These are phyloP conservation scores for Zaprionus ghesquierei DNA, from an alignment of 1,140 invertebrate genomes.

Conservation along the genomic window DNA sequence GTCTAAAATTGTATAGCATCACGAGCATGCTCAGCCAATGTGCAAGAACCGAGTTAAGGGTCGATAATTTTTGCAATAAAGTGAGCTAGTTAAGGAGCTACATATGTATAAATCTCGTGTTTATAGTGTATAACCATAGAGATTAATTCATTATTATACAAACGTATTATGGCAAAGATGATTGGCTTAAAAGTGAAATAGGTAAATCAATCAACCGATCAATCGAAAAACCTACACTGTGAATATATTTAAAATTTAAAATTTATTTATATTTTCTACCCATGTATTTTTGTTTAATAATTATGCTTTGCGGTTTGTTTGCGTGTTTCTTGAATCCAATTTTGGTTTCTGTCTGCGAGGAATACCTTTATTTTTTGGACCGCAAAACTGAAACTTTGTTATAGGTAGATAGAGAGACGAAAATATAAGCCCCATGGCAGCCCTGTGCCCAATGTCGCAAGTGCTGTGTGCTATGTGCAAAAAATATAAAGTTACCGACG, in stretches of 20 bases:
- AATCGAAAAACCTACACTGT: background rate
- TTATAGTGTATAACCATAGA: no score
- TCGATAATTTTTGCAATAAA: background rate
- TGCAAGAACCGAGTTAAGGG: background rate
- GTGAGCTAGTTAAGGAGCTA: background rate
- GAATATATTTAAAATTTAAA: background rate
- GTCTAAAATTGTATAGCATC: background rate
- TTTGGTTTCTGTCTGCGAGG: background rate
- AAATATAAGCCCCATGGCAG: conserved; percentile 18
- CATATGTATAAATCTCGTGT: no score
- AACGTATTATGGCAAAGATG: background rate
- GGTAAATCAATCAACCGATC: background rate
- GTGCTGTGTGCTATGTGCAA: conserved; percentile 29
- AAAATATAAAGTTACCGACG: conserved; percentile 13
- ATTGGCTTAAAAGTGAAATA: background rate
- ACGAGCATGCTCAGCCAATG: background rate
- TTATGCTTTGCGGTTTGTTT: conserved; percentile 6
- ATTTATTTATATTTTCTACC: background rate
- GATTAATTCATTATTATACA: background rate
- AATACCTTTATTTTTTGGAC: no score
- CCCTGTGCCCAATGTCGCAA: conserved; percentile 46
- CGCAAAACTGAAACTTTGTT: background rate
- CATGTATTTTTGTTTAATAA: background rate
- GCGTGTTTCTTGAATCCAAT: background rate
- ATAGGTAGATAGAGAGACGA: background rate